A percentile compares a stretch with the other conserved stretches of the same genome.
These are phyloP conservation scores for Leistus spinibarbis DNA, from an alignment of 2,888 invertebrate genomes.

Conservation along the genomic window DNA sequence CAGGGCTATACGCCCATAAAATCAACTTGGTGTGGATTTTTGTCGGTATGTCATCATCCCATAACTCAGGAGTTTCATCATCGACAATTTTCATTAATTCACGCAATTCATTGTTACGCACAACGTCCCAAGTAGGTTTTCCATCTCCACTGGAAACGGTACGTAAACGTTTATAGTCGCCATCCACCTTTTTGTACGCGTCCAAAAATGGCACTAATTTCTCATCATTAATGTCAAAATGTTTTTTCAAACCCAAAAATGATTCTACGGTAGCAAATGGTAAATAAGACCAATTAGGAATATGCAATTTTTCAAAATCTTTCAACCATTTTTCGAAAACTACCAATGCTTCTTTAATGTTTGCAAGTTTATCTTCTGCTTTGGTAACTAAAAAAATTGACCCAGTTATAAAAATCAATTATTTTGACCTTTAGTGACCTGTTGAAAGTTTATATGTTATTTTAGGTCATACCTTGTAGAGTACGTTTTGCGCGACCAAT, in stretches of 20 bases:
- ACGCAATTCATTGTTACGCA: conserved; percentile 69
- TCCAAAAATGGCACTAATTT: conserved; percentile 63
- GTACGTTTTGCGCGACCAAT: conserved; percentile 75
- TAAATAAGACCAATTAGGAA: conserved; percentile 73
- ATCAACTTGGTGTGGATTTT: conserved; percentile 71
- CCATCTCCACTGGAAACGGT: conserved; percentile 64
- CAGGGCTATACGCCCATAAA: conserved; percentile 79
- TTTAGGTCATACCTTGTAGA: conserved; percentile 65
- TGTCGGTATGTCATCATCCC: conserved; percentile 71
- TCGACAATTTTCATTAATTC: conserved; percentile 64
- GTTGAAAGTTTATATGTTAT: conserved; percentile 44
- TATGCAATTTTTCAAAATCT: conserved; percentile 71
- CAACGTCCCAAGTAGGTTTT: conserved; percentile 75
- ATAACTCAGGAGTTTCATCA: conserved; percentile 66
- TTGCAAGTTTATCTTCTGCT: conserved; percentile 75
- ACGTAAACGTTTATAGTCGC: conserved; percentile 75
- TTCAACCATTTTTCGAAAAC: conserved; percentile 76
- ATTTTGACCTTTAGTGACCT: conserved; percentile 22
- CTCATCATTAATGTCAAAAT: conserved; percentile 59
- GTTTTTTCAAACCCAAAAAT: conserved; percentile 62
- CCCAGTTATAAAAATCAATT: neutral
- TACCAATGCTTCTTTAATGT: conserved; percentile 74
- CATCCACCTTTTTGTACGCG: conserved; percentile 68
- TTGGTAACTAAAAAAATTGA: conserved; percentile 67
- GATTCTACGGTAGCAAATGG: conserved; percentile 65